Evolutionary conservation across 2,888 invertebrate species (phyloP).

Genomic region (Hirtodrosophila confusa): DNA sequence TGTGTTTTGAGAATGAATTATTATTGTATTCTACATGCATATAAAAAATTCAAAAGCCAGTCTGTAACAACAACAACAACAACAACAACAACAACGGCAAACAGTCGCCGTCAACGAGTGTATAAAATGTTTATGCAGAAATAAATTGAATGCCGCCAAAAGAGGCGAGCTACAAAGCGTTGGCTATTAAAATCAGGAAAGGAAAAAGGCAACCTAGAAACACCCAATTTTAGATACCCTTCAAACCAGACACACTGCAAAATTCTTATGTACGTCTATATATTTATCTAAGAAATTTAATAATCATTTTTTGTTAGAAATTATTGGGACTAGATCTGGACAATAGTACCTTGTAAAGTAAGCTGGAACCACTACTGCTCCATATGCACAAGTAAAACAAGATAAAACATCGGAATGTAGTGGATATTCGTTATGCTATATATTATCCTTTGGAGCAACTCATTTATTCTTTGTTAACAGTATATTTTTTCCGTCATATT

Average conservation of each 20-base stretch:
- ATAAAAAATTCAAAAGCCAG: conserved; percentile 67
- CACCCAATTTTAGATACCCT: conserved; percentile 19
- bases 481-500: too few relatives aligned
- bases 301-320: too few relatives aligned
- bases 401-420: too few relatives aligned
- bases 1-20: conserved; percentile 48
- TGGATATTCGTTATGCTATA: too few relatives aligned
- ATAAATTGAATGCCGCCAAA: conserved; percentile 71
- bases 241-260: neutral
- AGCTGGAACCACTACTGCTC: too few relatives aligned
- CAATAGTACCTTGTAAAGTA: too few relatives aligned
- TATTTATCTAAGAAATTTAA: too few relatives aligned
- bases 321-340: too few relatives aligned
- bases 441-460: too few relatives aligned
- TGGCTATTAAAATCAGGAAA: conserved; percentile 61
- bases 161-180: conserved; percentile 31
- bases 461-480: too few relatives aligned
- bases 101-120: conserved; percentile 49
- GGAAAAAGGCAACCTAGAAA: neutral
- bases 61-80: conserved; percentile 26
- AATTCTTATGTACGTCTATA: too few relatives aligned
- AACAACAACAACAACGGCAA: conserved; percentile 31
- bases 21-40: conserved; percentile 48
- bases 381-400: too few relatives aligned
- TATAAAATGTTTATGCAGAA: conserved; percentile 68